Conservation (phyloP, 1,140 invertebrate species). For the Delia radicum region DNA sequence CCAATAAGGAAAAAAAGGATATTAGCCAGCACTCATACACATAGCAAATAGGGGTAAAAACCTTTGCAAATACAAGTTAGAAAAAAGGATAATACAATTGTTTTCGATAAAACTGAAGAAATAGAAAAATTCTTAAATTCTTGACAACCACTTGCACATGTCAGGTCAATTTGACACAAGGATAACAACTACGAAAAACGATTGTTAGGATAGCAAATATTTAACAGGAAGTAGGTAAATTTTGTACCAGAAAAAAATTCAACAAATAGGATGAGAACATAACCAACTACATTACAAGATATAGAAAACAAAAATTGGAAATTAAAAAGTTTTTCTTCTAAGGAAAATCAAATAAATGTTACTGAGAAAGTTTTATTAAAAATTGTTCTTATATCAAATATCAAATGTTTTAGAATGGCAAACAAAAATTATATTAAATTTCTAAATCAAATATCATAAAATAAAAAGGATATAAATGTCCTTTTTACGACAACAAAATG, state of each 20-base stretch:
- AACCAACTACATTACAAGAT: too few species aligned
- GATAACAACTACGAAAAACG: neutral
- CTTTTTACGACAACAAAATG: too few species aligned
- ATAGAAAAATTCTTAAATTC: too few species aligned
- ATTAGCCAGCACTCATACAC: neutral
- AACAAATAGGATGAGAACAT: too few species aligned
- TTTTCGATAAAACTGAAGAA: neutral
- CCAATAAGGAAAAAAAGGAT: neutral
- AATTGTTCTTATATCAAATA: neutral
- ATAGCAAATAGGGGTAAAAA: neutral
- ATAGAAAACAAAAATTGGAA: too few species aligned
- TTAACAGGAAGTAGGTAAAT: neutral
- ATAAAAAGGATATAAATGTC: too few species aligned
- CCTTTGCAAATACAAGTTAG: neutral
- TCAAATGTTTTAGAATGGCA: neutral
- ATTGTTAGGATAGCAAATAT: neutral
- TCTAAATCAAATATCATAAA: neutral
- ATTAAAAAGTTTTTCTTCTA: too few species aligned
- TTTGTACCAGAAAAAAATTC: too few species aligned
- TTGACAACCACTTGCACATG: conserved; percentile 3
- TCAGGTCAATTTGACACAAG: conserved; percentile 1
- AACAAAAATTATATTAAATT: neutral
- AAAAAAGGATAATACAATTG: neutral
- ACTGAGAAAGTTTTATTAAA: neutral
- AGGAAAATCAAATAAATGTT: too few species aligned